phyloP scores from a whole-genome alignment of 2,888 invertebrate genomes.

The Esperia sulphurella region DNA sequence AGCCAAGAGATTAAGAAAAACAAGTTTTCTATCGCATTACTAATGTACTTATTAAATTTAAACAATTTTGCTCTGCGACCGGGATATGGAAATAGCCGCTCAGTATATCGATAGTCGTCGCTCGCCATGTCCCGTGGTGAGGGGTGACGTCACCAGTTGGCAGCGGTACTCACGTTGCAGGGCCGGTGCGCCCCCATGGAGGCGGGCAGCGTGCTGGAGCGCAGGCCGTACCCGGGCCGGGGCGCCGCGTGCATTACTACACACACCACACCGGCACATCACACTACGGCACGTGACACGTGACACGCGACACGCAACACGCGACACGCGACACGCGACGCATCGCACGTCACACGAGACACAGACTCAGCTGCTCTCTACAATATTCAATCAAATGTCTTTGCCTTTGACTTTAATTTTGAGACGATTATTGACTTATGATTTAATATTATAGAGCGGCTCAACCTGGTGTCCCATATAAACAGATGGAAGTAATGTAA shows the following conservation, averaged over 20 bases:
- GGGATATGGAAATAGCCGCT: too few relatives aligned
- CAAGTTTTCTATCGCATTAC: too few relatives aligned
- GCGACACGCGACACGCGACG: slow-evolving; percentile 11
- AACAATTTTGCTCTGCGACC: not conserved
- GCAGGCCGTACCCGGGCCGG: slow-evolving; percentile 88
- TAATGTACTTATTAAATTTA: not conserved
- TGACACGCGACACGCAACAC: slow-evolving; percentile 8
- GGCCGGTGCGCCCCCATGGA: slow-evolving; percentile 61
- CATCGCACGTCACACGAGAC: too few relatives aligned
- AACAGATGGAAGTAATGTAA: too few relatives aligned
- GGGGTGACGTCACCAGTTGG: not conserved
- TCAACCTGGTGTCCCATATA: too few relatives aligned
- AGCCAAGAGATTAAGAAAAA: too few relatives aligned
- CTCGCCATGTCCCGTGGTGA: too few relatives aligned
- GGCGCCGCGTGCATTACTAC: slow-evolving; percentile 71
- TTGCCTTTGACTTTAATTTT: too few relatives aligned
- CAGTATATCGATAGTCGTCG: not conserved
- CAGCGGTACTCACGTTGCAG: slow-evolving; percentile 49
- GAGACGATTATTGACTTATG: too few relatives aligned
- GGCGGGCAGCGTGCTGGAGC: slow-evolving; percentile 87
- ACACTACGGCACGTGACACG: not conserved
- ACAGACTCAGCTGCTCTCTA: too few relatives aligned
- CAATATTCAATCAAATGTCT: too few relatives aligned
- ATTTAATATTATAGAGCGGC: too few relatives aligned
- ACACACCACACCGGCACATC: slow-evolving; percentile 11